Conservation (phyloP, 2,113 vertebrate genomes). For the Mesoclemmys tuberculata region DNA sequence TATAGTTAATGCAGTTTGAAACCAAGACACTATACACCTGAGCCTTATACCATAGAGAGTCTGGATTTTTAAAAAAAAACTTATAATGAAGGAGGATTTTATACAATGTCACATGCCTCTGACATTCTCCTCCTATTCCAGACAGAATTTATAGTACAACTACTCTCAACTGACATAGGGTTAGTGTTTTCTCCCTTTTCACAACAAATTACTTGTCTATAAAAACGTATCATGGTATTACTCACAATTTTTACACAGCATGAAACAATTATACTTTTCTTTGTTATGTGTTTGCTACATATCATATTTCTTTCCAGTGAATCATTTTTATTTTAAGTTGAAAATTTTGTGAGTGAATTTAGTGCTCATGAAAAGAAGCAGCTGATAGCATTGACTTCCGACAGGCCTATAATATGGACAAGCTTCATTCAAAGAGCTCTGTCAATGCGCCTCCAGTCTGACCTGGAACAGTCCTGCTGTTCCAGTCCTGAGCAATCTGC, state of each 20-base stretch:
- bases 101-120: neutral
- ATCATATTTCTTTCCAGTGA: constrained; percentile 3
- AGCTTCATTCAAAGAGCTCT: neutral
- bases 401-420: rapidly evolving
- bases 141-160: neutral
- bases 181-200: neutral
- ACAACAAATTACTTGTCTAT: constrained; percentile 33
- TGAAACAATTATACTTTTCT: constrained; percentile 41
- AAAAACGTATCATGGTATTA: constrained; percentile 20
- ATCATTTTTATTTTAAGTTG: neutral
- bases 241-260: constrained; percentile 39
- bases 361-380: neutral
- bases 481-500: neutral
- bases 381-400: neutral
- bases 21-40: neutral
- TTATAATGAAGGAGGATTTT: constrained; percentile 6
- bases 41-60: neutral
- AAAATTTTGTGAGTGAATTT: neutral
- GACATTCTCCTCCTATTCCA: constrained; percentile 4
- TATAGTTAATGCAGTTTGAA: constrained; percentile 27
- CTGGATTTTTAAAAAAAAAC: constrained; percentile 24
- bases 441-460: neutral
- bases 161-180: constrained; percentile 12
- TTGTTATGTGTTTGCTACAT: neutral
- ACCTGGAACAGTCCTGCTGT: neutral